phyloP scores from a whole-genome alignment of 2,888 invertebrate species.

The Dryadula phaetusa region DNA sequence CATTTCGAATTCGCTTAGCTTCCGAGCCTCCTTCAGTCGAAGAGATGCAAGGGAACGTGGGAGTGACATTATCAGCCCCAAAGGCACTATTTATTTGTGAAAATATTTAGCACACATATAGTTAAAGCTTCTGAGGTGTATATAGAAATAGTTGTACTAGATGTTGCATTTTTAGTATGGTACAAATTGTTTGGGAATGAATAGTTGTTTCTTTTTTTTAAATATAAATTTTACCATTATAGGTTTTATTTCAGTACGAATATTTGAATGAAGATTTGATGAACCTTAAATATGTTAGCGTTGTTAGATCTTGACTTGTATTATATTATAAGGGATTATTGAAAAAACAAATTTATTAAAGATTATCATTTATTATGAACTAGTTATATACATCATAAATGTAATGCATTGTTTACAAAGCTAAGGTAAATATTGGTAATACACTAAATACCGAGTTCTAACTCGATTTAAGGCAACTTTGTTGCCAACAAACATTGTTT shows the following conservation, averaged over 20 bases:
- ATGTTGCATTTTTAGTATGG: not conserved
- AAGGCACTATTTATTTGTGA: conserved; percentile 69
- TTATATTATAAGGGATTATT: conserved; percentile 4
- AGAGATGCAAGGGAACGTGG: conserved; percentile 88
- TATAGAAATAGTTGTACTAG: no score
- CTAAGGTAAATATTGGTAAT: conserved; percentile 61
- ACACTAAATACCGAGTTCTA: conserved; percentile 53
- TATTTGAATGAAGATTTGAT: no score
- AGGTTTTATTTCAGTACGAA: no score
- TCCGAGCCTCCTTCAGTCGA: conserved; percentile 63
- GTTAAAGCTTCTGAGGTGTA: no score
- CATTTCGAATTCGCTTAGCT: conserved; percentile 85
- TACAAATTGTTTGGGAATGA: not conserved
- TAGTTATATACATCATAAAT: conserved; percentile 53
- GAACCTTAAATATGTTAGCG: not conserved
- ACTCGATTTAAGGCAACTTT: conserved; percentile 63
- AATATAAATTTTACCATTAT: no score
- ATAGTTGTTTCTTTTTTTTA: not conserved
- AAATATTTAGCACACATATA: conserved; percentile 48
- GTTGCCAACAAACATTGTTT: conserved; percentile 63
- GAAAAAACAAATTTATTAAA: conserved; percentile 30
- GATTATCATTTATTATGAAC: conserved; percentile 58
- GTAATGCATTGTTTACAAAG: conserved; percentile 68
- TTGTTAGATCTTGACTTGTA: not conserved
- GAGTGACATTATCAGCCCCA: conserved; percentile 90